Evolutionary conservation across 23 tunicate genomes (phyloP).

Genomic region (Ciona savignyi): DNA sequence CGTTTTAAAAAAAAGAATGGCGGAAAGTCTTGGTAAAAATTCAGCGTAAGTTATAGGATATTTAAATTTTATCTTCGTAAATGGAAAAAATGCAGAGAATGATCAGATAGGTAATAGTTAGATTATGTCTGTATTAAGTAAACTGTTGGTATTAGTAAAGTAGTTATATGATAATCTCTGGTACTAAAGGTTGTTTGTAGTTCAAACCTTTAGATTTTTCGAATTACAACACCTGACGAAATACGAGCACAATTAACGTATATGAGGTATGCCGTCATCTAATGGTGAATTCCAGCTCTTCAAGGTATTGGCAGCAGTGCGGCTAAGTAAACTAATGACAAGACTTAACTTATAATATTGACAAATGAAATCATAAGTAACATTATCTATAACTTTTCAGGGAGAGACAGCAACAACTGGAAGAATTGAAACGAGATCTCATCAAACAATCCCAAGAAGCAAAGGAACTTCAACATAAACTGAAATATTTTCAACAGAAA

Average conservation of each 20-base stretch:
- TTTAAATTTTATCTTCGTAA: too few relatives aligned
- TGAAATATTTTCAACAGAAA: conserved; percentile 30
- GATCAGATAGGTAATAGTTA: too few relatives aligned
- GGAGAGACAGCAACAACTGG: conserved; percentile 78
- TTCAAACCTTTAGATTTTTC: too few relatives aligned
- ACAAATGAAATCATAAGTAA: not conserved
- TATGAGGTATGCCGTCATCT: too few relatives aligned
- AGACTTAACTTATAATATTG: not conserved
- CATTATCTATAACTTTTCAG: conserved; percentile 4
- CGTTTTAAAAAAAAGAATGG: conserved; percentile 62
- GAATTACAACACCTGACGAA: too few relatives aligned
- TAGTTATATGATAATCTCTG: too few relatives aligned
- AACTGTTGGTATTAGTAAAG: too few relatives aligned
- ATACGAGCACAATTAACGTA: too few relatives aligned
- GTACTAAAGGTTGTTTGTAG: too few relatives aligned
- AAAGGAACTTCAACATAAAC: conserved; percentile 51
- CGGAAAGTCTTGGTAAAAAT: conserved; percentile 68
- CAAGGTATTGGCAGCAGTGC: not conserved
- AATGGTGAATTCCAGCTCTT: too few relatives aligned
- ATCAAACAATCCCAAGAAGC: conserved; percentile 72
- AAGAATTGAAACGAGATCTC: conserved; percentile 56
- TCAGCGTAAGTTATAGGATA: conserved; percentile 34
- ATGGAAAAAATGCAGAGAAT: too few relatives aligned
- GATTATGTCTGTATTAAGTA: too few relatives aligned
- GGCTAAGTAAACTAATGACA: not conserved